Evolutionary conservation across 2,797 vertebrate species (phyloP).

Genomic region (Prunella strophiata): DNA sequence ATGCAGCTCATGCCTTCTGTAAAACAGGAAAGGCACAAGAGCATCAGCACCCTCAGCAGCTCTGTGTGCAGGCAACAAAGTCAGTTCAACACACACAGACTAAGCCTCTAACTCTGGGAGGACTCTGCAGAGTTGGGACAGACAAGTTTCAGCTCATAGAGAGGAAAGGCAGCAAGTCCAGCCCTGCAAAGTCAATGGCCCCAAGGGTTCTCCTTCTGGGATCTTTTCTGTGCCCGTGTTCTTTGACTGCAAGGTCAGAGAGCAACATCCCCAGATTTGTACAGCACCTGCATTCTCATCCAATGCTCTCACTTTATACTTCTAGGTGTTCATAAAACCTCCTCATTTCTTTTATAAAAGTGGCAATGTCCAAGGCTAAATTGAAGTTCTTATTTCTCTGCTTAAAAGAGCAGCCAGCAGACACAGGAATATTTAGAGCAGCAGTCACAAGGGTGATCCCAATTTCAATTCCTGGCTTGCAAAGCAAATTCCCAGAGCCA

Average conservation of each 20-base stretch:
- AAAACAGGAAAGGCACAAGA: constrained; percentile 64
- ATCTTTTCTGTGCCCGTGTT: neutral
- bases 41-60: neutral
- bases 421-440: neutral
- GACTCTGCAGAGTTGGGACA: neutral
- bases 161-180: neutral
- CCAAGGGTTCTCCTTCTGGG: neutral
- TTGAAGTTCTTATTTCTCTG: neutral
- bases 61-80: neutral
- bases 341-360: neutral
- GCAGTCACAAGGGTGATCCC: neutral
- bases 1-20: constrained; percentile 98
- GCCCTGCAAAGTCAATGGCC: neutral
- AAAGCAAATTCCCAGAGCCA: neutral
- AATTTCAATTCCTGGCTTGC: neutral
- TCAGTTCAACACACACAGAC: neutral
- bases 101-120: neutral
- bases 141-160: neutral
- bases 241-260: neutral
- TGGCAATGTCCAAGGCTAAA: neutral
- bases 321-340: neutral
- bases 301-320: neutral
- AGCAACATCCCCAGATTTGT: neutral
- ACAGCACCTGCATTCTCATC: neutral
- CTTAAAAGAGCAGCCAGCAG: neutral